phyloP scores from a whole-genome alignment of 2,113 vertebrate species.

The Sylvia atricapilla region DNA sequence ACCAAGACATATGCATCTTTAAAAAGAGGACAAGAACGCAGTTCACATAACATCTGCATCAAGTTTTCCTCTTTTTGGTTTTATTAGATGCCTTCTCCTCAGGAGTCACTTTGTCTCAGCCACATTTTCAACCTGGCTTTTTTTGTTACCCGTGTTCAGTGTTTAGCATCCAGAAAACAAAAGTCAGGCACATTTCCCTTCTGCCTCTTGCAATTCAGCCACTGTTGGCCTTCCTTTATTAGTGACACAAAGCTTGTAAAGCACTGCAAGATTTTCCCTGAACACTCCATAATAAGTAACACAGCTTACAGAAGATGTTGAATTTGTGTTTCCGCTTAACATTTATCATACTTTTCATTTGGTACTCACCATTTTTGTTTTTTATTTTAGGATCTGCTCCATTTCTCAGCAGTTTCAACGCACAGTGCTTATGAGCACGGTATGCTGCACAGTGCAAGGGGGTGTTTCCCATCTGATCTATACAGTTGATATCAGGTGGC shows the following conservation, averaged over 20 bases:
- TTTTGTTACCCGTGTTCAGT: background rate
- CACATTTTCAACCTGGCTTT: background rate
- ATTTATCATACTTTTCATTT: background rate
- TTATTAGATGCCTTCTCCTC: background rate
- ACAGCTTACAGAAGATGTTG: background rate
- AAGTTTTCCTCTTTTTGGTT: background rate
- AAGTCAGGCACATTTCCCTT: background rate
- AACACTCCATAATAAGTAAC: background rate
- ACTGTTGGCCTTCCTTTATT: background rate
- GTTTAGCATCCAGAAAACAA: background rate
- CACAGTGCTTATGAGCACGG: slow-evolving; percentile 87
- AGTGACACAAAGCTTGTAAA: background rate
- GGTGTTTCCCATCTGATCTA: slow-evolving; percentile 87
- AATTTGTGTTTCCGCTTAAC: background rate
- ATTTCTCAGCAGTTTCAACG: slow-evolving; percentile 83
- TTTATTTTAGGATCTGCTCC: slow-evolving; percentile 80
- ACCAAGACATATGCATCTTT: background rate
- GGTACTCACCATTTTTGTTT: slow-evolving; percentile 83
- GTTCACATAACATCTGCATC: background rate
- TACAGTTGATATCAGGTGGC: slow-evolving; percentile 84
- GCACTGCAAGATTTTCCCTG: background rate
- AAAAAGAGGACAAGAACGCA: background rate
- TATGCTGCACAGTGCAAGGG: slow-evolving; percentile 90
- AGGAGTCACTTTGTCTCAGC: background rate
- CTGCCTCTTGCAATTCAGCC: background rate